Conservation (phyloP, 2,113 vertebrate genomes). For the Petroica traversi region DNA sequence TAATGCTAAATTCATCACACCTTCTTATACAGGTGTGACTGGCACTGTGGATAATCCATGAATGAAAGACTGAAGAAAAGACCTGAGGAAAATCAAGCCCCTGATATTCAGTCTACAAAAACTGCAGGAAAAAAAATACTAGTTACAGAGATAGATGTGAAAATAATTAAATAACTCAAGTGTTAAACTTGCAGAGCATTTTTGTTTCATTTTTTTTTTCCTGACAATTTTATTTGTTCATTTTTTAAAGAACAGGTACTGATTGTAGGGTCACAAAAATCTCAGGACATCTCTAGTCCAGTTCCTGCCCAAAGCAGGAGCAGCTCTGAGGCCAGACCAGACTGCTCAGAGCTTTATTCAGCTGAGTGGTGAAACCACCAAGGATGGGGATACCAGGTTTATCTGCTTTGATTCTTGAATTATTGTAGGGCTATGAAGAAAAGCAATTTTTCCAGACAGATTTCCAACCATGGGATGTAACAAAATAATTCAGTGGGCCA, state of each 20-base stretch:
- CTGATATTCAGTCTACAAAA: background rate
- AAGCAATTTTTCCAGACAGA: background rate
- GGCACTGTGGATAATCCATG: background rate
- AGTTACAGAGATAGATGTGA: background rate
- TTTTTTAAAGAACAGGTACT: background rate
- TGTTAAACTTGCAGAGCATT: background rate
- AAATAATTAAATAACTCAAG: background rate
- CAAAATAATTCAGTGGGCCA: background rate
- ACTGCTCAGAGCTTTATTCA: background rate
- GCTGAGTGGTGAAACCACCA: background rate
- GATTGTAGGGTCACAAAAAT: background rate
- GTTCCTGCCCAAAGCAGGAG: background rate
- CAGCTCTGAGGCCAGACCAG: background rate
- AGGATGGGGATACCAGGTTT: background rate
- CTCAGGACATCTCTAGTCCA: background rate
- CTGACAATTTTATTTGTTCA: too few relatives aligned
- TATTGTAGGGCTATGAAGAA: background rate
- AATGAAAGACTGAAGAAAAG: background rate
- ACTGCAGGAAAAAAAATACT: background rate
- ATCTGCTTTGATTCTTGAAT: background rate
- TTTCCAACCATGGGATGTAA: background rate
- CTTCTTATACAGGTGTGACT: background rate
- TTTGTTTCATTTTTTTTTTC: background rate
- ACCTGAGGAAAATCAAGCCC: background rate
- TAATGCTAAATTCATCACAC: background rate